Percentiles rank a stretch among this genome's conserved stretches.
Evolutionary conservation across 23 tunicate genomes (phyloP).

Genomic region (Trididemnum clinides): DNA sequence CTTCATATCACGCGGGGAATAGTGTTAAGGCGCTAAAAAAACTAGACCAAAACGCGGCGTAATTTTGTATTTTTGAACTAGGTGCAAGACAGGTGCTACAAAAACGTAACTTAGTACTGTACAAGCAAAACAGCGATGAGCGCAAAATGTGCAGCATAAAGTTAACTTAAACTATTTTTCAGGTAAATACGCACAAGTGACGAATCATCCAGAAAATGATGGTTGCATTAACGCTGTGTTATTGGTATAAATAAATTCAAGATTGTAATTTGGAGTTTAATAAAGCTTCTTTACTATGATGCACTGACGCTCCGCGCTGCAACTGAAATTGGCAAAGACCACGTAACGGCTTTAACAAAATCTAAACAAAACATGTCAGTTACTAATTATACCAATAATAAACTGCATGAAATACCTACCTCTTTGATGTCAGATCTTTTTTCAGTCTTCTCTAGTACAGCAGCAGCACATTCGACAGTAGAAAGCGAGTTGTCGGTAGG

Average conservation of each 20-base stretch:
- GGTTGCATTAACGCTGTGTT: constrained; percentile 97
- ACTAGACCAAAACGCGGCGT: too few species aligned
- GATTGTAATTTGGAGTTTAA: not conserved
- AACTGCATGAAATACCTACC: constrained; percentile 16
- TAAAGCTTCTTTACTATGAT: constrained; percentile 69
- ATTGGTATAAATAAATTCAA: constrained; percentile 45
- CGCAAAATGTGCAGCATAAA: too few species aligned
- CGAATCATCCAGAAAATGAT: constrained; percentile 98
- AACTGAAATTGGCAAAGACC: constrained; percentile 79
- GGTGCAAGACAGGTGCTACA: too few species aligned
- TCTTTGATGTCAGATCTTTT: constrained; percentile 40
- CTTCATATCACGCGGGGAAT: too few species aligned
- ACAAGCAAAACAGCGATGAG: too few species aligned
- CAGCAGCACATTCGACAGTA: constrained; percentile 88
- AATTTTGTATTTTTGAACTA: too few species aligned
- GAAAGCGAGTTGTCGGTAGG: constrained; percentile 79
- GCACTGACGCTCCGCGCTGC: constrained; percentile 74
- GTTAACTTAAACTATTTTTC: too few species aligned
- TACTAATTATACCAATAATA: not conserved
- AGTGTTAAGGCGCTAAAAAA: too few species aligned
- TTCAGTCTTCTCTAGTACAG: constrained; percentile 63
- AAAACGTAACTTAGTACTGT: too few species aligned
- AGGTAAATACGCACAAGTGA: constrained; percentile 95
- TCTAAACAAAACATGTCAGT: constrained; percentile 13
- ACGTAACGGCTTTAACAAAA: constrained; percentile 68